These are phyloP conservation scores for Limenitis arthemis DNA, from an alignment of 2,888 invertebrate genomes.

Conservation along the genomic window DNA sequence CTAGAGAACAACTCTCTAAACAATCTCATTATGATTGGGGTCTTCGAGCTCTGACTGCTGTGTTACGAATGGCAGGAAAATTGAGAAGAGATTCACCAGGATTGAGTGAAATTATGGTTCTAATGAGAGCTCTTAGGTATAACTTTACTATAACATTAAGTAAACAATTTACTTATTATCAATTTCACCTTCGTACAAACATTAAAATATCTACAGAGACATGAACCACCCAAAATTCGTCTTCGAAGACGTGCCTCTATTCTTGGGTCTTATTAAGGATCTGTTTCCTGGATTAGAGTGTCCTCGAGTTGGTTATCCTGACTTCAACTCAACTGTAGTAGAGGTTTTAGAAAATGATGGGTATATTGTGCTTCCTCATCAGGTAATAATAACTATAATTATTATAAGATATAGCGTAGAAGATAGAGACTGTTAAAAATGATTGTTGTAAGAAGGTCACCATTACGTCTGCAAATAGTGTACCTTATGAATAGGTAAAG, in stretches of 20 bases:
- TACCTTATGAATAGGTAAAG: too few relatives aligned
- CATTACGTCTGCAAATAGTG: too few relatives aligned
- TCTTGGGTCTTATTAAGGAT: conserved; percentile 89
- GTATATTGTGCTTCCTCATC: conserved; percentile 73
- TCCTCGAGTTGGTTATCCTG: conserved; percentile 89
- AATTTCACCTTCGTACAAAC: background rate
- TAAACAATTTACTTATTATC: too few relatives aligned
- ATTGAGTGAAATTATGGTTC: conserved; percentile 86
- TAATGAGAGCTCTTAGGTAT: conserved; percentile 88
- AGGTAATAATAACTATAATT: conserved; percentile 33
- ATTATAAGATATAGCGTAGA: too few relatives aligned
- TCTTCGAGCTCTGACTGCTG: conserved; percentile 90
- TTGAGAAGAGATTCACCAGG: conserved; percentile 84
- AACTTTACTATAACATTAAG: background rate
- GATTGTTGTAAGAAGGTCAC: too few relatives aligned
- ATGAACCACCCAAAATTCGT: conserved; percentile 96
- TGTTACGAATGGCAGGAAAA: conserved; percentile 92
- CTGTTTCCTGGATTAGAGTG: conserved; percentile 93
- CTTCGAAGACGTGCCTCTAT: conserved; percentile 91
- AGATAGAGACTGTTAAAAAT: background rate
- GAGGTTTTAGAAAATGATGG: conserved; percentile 75
- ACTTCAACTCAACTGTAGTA: conserved; percentile 86
- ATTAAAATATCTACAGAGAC: conserved; percentile 66
- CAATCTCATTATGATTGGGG: conserved; percentile 97
- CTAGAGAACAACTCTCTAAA: conserved; percentile 90